Evolutionary conservation across 1,140 invertebrate species (phyloP), one percentile per base, ranked within the genome.

Genomic region (Zaprionus ghesquierei): DNA sequence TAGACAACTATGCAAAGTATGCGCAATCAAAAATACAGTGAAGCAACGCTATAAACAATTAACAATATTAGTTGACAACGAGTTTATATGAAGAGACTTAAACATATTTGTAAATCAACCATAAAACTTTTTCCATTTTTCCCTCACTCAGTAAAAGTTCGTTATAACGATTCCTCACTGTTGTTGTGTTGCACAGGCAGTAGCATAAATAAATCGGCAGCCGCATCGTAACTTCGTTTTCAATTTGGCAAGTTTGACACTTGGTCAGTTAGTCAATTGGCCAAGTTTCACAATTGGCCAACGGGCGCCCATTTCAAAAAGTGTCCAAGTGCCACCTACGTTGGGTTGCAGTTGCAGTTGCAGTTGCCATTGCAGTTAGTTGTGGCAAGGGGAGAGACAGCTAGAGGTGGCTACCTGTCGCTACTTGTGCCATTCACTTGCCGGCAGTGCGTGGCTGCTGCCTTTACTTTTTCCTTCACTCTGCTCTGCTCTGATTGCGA

Each of bases 231-330:
- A 86, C 78, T 86, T 87, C 81, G 75, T 86, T 86, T 86, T 79
- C 81, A 87, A 86, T 86, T 86, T 86, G 81, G 71, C 82, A 86
- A 86, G 78, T 87, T 86, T 81, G 79, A 87, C 77, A 81, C 69
- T 85, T 78, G 69, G 74, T 70, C 75, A 81, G 81, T 85, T 79
- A 84, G 81, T 86, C 64, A 73, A 55, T 68, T 70, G 66, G 51
- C 46, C 53, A 49, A 50, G 62, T 71, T 61, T 73, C 49, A 73
- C 64, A 69, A 51, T 61, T 70, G 66, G 53, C 46, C 53, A 49
- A 59, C 65, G 69, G 55, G 58, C 61, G 66, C 55, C 64, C 70
- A 63, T 60, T 66, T 69, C 51, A 38, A 53, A 70, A 72, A 31
- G 27, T 66, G 62, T 72, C 63, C 69, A 73, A 56, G 55, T 82